Evolutionary conservation across 2,113 vertebrate genomes (phyloP).

Genomic region (Neotoma lepida): DNA sequence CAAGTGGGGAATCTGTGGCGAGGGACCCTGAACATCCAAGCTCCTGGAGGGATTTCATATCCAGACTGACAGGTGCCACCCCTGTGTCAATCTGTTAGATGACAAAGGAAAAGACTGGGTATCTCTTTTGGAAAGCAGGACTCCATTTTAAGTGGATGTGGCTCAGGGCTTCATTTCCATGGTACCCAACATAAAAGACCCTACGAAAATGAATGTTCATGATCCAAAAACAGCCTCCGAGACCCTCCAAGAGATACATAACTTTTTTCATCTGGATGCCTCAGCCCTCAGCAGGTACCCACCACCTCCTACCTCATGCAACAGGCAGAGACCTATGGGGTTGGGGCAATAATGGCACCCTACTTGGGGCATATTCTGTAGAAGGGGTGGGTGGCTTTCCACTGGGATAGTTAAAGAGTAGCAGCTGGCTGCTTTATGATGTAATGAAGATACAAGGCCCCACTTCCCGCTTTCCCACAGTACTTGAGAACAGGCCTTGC

Average conservation of each 20-base stretch:
- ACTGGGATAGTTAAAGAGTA: neutral
- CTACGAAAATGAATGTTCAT: rapidly evolving
- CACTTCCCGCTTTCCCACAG: neutral
- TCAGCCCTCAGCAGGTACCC: neutral
- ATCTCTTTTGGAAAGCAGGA: neutral
- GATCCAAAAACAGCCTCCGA: rapidly evolving
- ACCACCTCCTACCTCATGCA: neutral
- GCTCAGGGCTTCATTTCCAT: neutral
- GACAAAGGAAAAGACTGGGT: rapidly evolving
- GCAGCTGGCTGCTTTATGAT: neutral
- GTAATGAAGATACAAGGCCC: neutral
- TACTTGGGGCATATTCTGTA: too few relatives aligned
- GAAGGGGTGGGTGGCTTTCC: neutral
- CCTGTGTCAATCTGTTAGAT: neutral
- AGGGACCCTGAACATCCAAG: neutral
- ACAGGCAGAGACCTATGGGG: neutral
- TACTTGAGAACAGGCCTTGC: rapidly evolving
- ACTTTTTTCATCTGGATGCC: too few relatives aligned
- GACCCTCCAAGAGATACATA: rapidly evolving
- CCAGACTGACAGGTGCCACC: rapidly evolving
- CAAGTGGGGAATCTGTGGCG: too few relatives aligned
- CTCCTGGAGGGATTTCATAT: too few relatives aligned
- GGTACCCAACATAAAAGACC: neutral
- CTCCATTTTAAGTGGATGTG: rapidly evolving
- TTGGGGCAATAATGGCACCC: neutral